phyloP scores from a whole-genome alignment of 2,113 vertebrate species.

The Podarcis raffonei region DNA sequence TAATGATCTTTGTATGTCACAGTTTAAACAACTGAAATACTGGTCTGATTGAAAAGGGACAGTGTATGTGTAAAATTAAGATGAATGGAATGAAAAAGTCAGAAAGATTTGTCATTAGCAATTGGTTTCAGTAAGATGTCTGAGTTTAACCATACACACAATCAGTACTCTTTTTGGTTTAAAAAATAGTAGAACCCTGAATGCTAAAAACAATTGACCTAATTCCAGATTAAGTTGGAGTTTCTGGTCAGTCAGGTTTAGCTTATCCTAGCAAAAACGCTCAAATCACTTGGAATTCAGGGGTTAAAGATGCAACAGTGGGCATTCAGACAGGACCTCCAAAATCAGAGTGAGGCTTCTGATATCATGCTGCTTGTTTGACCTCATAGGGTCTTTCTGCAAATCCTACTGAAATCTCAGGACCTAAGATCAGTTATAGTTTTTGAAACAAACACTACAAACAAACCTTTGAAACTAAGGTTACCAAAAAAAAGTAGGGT shows the following conservation, averaged over 20 bases:
- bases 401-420: background rate
- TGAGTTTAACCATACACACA: background rate
- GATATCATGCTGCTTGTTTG: background rate
- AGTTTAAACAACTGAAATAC: constrained; percentile 3
- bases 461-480: background rate
- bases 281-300: too few relatives aligned
- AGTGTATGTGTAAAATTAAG: background rate
- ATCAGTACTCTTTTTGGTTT: background rate
- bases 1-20: constrained; percentile 9
- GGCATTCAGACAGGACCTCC: too few relatives aligned
- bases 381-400: background rate
- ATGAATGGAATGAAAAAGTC: background rate
- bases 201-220: background rate
- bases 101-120: background rate
- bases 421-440: background rate
- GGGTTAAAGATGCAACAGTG: too few relatives aligned
- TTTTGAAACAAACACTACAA: background rate
- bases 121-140: background rate
- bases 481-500: background rate
- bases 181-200: background rate
- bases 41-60: background rate
- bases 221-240: background rate
- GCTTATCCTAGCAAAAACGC: background rate
- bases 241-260: background rate
- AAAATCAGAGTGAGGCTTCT: background rate